Conservation (phyloP, 1,140 invertebrate species). For the Tachypleus tridentatus region DNA sequence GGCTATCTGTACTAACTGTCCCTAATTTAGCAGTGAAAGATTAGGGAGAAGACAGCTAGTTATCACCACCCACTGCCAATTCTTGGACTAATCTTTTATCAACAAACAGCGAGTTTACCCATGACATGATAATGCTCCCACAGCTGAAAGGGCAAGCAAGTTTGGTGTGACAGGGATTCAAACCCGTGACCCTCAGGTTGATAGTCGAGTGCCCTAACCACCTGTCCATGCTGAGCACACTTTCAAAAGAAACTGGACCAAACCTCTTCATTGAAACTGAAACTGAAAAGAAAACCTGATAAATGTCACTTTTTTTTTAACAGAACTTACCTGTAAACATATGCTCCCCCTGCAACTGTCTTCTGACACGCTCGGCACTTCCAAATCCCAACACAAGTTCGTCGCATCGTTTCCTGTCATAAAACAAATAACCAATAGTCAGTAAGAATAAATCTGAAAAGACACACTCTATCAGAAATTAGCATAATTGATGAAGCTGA, state of each 20-base stretch:
- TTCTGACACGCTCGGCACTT: slow-evolving; percentile 90
- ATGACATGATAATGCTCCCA: too few relatives aligned
- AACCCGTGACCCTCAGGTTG: not conserved
- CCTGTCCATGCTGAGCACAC: not conserved
- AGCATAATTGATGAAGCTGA: too few relatives aligned
- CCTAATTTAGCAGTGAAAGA: too few relatives aligned
- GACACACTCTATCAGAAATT: too few relatives aligned
- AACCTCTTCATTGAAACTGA: not conserved
- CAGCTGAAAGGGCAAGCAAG: too few relatives aligned
- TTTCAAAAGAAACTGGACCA: not conserved
- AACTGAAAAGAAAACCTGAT: not conserved
- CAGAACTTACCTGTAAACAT: slow-evolving; percentile 57
- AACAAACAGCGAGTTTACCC: too few relatives aligned
- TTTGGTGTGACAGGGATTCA: not conserved
- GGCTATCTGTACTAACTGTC: too few relatives aligned
- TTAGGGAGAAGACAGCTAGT: too few relatives aligned
- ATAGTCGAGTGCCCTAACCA: not conserved
- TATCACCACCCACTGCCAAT: too few relatives aligned
- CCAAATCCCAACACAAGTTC: slow-evolving; percentile 97
- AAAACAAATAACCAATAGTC: slow-evolving; percentile 19
- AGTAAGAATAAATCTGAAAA: slow-evolving; percentile 2
- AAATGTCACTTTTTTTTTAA: slow-evolving; percentile 1
- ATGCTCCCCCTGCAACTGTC: slow-evolving; percentile 84
- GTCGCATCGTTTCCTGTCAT: slow-evolving; percentile 91
- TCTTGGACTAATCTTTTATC: too few relatives aligned